These are phyloP conservation scores for Popillia japonica DNA, from an alignment of 1,140 invertebrate genomes.

Conservation along the genomic window DNA sequence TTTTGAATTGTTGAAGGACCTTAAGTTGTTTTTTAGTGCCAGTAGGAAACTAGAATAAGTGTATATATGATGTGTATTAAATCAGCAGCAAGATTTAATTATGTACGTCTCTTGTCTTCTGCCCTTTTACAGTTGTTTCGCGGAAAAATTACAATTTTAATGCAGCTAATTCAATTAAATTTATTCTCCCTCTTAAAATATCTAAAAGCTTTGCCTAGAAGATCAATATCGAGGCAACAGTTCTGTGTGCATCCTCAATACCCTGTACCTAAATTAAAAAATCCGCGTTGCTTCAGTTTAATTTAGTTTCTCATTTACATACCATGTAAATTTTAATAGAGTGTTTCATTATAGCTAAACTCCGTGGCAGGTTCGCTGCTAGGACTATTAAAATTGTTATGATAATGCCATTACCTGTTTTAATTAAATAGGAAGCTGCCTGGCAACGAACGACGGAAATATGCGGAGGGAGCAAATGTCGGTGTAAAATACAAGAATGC, in stretches of 20 bases:
- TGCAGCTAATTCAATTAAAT: too few species aligned
- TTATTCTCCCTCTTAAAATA: too few species aligned
- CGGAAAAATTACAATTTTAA: too few species aligned
- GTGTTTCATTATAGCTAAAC: conserved; percentile 32
- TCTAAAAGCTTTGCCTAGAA: background rate
- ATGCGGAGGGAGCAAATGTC: background rate
- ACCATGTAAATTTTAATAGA: conserved; percentile 32
- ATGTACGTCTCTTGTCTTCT: too few species aligned
- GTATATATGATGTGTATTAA: too few species aligned
- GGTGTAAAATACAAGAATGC: background rate
- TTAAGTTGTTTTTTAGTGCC: too few species aligned
- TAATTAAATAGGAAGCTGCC: conserved; percentile 26
- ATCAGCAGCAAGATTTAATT: too few species aligned
- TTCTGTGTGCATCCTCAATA: background rate
- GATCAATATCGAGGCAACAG: background rate
- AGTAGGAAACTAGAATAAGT: too few species aligned
- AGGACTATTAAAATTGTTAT: conserved; percentile 32
- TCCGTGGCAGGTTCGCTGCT: conserved; percentile 6
- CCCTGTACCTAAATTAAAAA: background rate
- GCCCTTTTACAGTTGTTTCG: too few species aligned
- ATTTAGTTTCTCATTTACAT: conserved; percentile 16
- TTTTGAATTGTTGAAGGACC: too few species aligned
- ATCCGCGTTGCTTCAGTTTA: conserved; percentile 13
- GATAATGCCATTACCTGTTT: conserved; percentile 27
- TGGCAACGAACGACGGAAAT: conserved; percentile 1